These are phyloP conservation scores for Chanos chanos DNA, from an alignment of 2,797 vertebrate species.

Conservation along the genomic window DNA sequence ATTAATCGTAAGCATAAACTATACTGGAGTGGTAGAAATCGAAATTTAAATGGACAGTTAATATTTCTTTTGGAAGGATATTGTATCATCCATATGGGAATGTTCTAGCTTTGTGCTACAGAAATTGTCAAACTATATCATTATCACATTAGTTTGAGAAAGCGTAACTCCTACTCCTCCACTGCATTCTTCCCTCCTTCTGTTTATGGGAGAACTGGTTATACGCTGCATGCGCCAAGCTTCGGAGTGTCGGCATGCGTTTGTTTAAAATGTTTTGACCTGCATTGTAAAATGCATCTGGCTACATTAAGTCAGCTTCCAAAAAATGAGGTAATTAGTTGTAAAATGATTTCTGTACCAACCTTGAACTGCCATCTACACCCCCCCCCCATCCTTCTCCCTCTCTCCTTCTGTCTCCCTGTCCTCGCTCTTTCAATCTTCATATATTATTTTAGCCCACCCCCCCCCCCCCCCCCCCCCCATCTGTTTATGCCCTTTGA, in stretches of 20 bases:
- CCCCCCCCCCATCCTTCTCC: too few species aligned
- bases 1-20: too few species aligned
- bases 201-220: slow-evolving; percentile 14
- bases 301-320: too few species aligned
- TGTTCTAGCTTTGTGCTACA: neutral
- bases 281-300: too few species aligned
- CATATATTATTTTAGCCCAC: neutral
- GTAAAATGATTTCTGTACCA: too few species aligned
- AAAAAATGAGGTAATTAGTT: too few species aligned
- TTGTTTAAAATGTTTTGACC: too few species aligned
- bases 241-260: too few species aligned
- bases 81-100: neutral
- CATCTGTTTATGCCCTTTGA: neutral
- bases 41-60: neutral
- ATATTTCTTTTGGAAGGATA: neutral
- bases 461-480: neutral
- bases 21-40: neutral
- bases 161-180: neutral
- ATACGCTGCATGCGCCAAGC: neutral
- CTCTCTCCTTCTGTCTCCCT: neutral
- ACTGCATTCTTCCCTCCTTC: neutral
- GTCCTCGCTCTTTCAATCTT: neutral
- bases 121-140: neutral
- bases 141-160: slow-evolving; percentile 10
- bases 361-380: too few species aligned